Evolutionary conservation across 2,113 vertebrate genomes (phyloP).

Genomic region (Scatophagus argus): DNA sequence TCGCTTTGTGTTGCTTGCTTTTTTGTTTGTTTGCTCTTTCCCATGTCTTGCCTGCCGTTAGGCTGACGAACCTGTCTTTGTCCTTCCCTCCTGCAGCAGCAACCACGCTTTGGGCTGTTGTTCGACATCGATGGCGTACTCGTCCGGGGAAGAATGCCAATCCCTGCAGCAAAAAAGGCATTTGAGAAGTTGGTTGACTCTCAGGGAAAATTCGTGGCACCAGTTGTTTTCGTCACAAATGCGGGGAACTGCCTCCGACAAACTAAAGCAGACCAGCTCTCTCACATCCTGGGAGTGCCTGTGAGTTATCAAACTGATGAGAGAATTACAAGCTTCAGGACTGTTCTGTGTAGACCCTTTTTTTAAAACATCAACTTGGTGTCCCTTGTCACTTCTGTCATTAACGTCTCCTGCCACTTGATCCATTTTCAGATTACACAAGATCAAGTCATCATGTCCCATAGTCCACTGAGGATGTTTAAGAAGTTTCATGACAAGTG

Average conservation of each 20-base stretch:
- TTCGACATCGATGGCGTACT: slow-evolving; percentile 93
- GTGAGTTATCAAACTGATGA: slow-evolving; percentile 78
- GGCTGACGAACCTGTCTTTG: neutral
- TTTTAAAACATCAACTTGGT: neutral
- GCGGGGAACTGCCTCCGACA: slow-evolving; percentile 92
- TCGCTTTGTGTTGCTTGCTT: neutral
- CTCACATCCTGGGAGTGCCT: slow-evolving; percentile 89
- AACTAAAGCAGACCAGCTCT: slow-evolving; percentile 91
- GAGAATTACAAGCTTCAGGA: neutral
- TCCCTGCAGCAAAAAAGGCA: slow-evolving; percentile 88
- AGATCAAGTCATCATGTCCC: slow-evolving; percentile 93
- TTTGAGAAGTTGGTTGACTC: slow-evolving; percentile 89
- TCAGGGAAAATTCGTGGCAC: slow-evolving; percentile 89
- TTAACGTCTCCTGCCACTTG: slow-evolving; percentile 11
- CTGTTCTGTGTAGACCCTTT: neutral
- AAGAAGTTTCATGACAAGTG: slow-evolving; percentile 91
- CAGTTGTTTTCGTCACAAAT: slow-evolving; percentile 94
- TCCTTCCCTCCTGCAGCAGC: slow-evolving; percentile 54
- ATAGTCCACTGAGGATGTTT: slow-evolving; percentile 93
- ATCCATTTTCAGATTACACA: slow-evolving; percentile 85
- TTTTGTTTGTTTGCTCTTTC: too few relatives aligned
- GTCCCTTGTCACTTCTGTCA: neutral
- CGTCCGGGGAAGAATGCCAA: slow-evolving; percentile 89
- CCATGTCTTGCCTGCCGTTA: neutral
- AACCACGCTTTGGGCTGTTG: slow-evolving; percentile 89